Percentiles rank a stretch among this genome's conserved stretches.
phyloP scores from a whole-genome alignment of 2,113 vertebrate genomes.

The Azemiops feae region DNA sequence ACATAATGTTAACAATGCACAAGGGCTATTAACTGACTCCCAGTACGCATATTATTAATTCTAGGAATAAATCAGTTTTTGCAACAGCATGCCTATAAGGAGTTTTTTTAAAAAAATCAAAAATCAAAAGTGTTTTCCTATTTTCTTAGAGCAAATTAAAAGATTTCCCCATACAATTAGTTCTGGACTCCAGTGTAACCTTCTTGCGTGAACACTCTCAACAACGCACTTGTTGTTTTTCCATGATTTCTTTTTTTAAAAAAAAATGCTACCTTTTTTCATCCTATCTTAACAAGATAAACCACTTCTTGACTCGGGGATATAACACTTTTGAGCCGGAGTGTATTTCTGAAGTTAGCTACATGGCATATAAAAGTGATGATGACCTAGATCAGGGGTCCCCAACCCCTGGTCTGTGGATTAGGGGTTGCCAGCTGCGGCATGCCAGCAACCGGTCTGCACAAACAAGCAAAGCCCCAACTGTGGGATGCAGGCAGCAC shows the following conservation, averaged over 20 bases:
- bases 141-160: conserved; percentile 1
- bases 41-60: neutral
- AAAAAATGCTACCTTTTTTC: neutral
- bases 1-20: neutral
- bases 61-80: neutral
- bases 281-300: neutral
- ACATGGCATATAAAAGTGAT: neutral
- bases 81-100: neutral
- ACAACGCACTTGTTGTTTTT: neutral
- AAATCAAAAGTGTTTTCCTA: neutral
- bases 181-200: neutral
- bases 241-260: neutral
- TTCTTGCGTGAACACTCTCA: neutral
- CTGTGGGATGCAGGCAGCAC: no score
- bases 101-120: neutral
- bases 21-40: neutral
- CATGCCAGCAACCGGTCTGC: no score
- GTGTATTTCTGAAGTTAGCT: neutral
- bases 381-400: neutral
- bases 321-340: neutral
- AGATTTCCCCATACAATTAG: neutral
- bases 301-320: neutral
- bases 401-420: no score
- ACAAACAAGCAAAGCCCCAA: no score
- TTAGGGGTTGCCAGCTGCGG: no score